Percentiles rank a stretch among this genome's conserved stretches.
Conservation (phyloP, 1,140 invertebrate species). For the Maniola jurtina region DNA sequence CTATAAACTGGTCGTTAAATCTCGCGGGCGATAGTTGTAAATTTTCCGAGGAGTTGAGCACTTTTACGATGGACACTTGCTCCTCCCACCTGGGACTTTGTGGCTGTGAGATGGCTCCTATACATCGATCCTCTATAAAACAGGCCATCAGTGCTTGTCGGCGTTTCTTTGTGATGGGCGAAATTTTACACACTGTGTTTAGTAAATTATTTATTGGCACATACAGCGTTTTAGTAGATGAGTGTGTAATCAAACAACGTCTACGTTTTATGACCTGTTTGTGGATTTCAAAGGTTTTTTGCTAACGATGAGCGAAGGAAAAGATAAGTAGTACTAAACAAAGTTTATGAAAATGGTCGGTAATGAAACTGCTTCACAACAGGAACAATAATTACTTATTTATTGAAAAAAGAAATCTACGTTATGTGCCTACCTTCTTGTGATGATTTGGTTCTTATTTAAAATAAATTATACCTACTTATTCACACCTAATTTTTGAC, state of each 20-base stretch:
- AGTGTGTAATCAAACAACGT: constrained; percentile 24
- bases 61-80: constrained; percentile 67
- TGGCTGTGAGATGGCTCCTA: constrained; percentile 51
- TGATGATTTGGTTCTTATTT: too few species aligned
- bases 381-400: too few species aligned
- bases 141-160: constrained; percentile 46
- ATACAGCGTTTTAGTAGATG: constrained; percentile 23
- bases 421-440: too few species aligned
- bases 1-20: constrained; percentile 76
- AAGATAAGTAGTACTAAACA: background rate
- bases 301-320: background rate
- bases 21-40: constrained; percentile 70
- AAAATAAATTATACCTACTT: too few species aligned
- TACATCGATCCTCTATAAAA: constrained; percentile 66
- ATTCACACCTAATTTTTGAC: too few species aligned
- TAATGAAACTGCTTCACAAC: background rate
- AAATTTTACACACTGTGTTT: constrained; percentile 30
- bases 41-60: constrained; percentile 61
- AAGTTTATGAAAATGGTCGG: background rate
- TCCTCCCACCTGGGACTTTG: constrained; percentile 68
- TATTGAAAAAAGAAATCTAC: too few species aligned
- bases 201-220: constrained; percentile 29
- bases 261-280: constrained; percentile 18
- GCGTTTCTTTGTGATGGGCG: constrained; percentile 41
- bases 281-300: background rate